Base-by-base conservation (phyloP, 1,140 invertebrate species). In the Archivesica marissinica region DNA sequence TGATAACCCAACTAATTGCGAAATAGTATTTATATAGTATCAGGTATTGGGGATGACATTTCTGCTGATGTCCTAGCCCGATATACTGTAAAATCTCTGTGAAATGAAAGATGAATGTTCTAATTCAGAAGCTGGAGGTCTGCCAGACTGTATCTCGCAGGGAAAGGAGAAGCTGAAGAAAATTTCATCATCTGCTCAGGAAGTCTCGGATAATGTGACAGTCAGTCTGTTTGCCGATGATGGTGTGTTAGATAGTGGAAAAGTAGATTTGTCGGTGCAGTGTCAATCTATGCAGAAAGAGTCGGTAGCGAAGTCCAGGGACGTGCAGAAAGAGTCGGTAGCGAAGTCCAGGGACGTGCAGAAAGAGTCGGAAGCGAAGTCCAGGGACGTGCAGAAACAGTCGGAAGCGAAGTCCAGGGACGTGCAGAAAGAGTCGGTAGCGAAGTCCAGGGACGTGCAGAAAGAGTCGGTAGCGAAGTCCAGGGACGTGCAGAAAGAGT, bases 171-270 rank as follows among this genome's bases (percentile, higher is more conserved):
- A 28, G 33, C 1, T 70, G 20, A 70, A 70, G 39, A 2, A 70
- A 11, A 70, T 70, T 15, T 25, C 39, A 6, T 6, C 66, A 70
- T 20, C 23, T 17, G 38, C 66, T 6, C 20, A 70, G n/a, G 3
- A 70, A 28, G n/a, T 70, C 13, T 25, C 38, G 17, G 66, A 70
- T 20, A 17, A 70, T 23, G 17, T 47, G 6, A 44, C 66, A 0
- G 39, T 70, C 20, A 44, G 47, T 70, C n/a, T 70, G 1, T 70
- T 70, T 70, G 66, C 66, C 28, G 66, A 70, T 70, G 20, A n/a
- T 28, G 20, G 7, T 23, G n/a, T 41, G n/a, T 28, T 70, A 11
- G 47, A 70, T 11, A 44, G 25, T 25, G 0, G 15, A 13, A n/a
- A 44, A 25, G 23, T 44, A 35, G 59, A 35, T 35, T 35, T 64